phyloP scores from a whole-genome alignment of 2,888 invertebrate species.

The Thera britannica region DNA sequence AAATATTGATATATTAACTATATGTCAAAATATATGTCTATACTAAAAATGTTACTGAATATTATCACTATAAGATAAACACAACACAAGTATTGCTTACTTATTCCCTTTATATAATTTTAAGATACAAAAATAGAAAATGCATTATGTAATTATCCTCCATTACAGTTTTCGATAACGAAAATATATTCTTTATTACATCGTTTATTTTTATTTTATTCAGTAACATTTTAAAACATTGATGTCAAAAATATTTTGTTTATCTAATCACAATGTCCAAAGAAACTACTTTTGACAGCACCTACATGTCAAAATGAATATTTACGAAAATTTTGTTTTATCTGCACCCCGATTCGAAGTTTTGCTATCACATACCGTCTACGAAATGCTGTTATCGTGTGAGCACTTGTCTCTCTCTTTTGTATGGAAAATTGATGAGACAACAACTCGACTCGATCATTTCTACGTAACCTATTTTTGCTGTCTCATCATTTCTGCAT shows the following conservation, averaged over 20 bases:
- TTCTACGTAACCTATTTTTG: too few species aligned
- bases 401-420: too few species aligned
- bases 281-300: constrained; percentile 51
- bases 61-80: constrained; percentile 34
- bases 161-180: constrained; percentile 5
- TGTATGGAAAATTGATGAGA: too few species aligned
- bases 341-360: background rate
- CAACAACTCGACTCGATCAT: too few species aligned
- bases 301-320: constrained; percentile 61
- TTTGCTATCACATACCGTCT: too few species aligned
- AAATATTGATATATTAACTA: constrained; percentile 35
- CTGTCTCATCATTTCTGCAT: too few species aligned
- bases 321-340: constrained; percentile 46
- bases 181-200: constrained; percentile 18
- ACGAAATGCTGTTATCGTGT: too few species aligned
- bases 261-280: constrained; percentile 37
- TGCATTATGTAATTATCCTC: constrained; percentile 6
- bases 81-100: constrained; percentile 24
- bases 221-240: constrained; percentile 38
- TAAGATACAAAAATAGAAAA: constrained; percentile 38
- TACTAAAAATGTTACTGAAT: constrained; percentile 34
- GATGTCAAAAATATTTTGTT: constrained; percentile 37
- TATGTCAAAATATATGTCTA: constrained; percentile 35
- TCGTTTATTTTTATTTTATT: constrained; percentile 29
- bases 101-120: constrained; percentile 15